These are phyloP conservation scores for Leucosticte australis DNA, from an alignment of 2,113 vertebrate species.

Conservation along the genomic window DNA sequence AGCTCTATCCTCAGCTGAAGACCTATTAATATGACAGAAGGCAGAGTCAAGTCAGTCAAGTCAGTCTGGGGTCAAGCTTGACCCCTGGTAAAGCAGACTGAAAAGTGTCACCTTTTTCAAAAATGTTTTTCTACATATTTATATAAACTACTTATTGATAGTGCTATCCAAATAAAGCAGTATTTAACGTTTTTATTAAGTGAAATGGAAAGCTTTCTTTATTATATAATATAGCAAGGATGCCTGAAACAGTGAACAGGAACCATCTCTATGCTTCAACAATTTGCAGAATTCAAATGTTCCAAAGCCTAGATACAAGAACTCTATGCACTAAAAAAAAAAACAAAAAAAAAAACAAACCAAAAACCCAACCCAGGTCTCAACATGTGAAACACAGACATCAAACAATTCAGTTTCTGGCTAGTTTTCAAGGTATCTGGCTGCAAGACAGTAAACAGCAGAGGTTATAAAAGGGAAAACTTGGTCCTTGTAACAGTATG, in stretches of 20 bases:
- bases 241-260: not conserved
- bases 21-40: not conserved
- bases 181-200: not conserved
- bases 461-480: not conserved
- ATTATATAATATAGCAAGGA: not conserved
- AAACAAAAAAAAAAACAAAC: not conserved
- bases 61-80: too few species aligned
- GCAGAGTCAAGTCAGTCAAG: not conserved
- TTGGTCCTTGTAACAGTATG: not conserved
- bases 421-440: not conserved
- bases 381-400: not conserved
- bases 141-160: not conserved
- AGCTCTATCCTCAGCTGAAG: not conserved
- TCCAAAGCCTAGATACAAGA: not conserved
- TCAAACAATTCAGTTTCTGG: not conserved
- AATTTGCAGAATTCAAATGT: not conserved
- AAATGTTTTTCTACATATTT: not conserved
- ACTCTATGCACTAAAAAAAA: not conserved
- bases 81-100: not conserved
- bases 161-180: not conserved
- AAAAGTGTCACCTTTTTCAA: not conserved
- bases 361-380: not conserved
- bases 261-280: not conserved
- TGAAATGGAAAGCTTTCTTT: not conserved
- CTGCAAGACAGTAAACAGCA: not conserved